Conservation (phyloP, 2,888 invertebrate genomes). For the Clusia tigrina region DNA sequence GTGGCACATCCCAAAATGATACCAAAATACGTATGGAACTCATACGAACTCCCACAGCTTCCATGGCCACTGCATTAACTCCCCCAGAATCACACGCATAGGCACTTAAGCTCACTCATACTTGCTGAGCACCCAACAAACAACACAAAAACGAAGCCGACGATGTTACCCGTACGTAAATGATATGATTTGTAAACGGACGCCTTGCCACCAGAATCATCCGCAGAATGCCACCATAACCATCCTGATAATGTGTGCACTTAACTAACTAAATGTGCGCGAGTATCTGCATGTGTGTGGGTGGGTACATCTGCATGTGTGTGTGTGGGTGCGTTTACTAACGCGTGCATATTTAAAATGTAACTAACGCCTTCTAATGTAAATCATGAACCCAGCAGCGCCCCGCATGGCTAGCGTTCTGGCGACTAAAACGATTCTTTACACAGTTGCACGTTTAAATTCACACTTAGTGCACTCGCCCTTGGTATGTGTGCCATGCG, state of each 20-base stretch:
- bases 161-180: not conserved
- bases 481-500: too few species aligned
- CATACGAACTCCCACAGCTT: too few species aligned
- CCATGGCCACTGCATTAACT: too few species aligned
- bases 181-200: not conserved
- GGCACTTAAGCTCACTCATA: not conserved
- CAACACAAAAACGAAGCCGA: not conserved
- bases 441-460: not conserved
- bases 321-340: not conserved
- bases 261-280: not conserved
- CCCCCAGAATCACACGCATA: not conserved
- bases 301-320: not conserved
- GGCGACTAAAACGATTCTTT: constrained; percentile 5
- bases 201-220: not conserved
- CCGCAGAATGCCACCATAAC: not conserved
- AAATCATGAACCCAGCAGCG: not conserved
- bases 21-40: too few species aligned
- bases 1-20: too few species aligned
- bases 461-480: not conserved
- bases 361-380: not conserved
- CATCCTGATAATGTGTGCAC: not conserved
- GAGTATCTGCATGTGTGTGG: not conserved
- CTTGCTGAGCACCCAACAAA: not conserved
- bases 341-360: constrained; percentile 5
- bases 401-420: not conserved